These are phyloP conservation scores for Leptopilina syphax DNA, from an alignment of 2,888 invertebrate species.

Conservation along the genomic window DNA sequence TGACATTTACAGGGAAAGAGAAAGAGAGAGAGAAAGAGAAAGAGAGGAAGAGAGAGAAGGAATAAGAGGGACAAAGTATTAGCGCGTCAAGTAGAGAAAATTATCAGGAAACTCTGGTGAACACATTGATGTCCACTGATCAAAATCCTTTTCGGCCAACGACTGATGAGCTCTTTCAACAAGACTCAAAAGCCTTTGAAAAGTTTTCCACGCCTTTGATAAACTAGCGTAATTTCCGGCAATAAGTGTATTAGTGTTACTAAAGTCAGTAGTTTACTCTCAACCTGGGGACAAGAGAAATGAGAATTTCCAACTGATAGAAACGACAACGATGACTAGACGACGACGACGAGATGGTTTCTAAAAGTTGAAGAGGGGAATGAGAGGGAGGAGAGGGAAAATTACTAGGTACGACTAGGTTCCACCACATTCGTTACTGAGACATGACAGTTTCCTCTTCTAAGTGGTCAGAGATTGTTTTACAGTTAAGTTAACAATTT, in stretches of 20 bases:
- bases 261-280: constrained; percentile 16
- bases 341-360: neutral
- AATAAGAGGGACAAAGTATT: neutral
- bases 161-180: constrained; percentile 24
- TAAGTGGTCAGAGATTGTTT: constrained; percentile 57
- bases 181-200: constrained; percentile 1
- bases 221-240: constrained; percentile 27
- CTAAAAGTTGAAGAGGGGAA: neutral
- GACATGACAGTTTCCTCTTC: neutral
- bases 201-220: constrained; percentile 31
- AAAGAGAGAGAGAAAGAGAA: too few relatives aligned
- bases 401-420: too few relatives aligned
- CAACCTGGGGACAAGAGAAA: neutral
- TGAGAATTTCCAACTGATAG: constrained; percentile 13
- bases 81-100: neutral
- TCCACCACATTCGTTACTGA: neutral
- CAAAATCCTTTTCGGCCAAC: constrained; percentile 3
- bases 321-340: neutral
- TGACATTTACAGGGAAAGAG: too few relatives aligned
- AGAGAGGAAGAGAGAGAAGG: too few relatives aligned
- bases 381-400: too few relatives aligned
- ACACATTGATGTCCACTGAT: neutral
- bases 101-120: neutral
- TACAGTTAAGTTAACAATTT: constrained; percentile 64
- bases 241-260: neutral